Percentiles rank a stretch among this genome's conserved stretches.
Conservation (phyloP, 2,797 vertebrate species). For the Podarcis siculus region DNA sequence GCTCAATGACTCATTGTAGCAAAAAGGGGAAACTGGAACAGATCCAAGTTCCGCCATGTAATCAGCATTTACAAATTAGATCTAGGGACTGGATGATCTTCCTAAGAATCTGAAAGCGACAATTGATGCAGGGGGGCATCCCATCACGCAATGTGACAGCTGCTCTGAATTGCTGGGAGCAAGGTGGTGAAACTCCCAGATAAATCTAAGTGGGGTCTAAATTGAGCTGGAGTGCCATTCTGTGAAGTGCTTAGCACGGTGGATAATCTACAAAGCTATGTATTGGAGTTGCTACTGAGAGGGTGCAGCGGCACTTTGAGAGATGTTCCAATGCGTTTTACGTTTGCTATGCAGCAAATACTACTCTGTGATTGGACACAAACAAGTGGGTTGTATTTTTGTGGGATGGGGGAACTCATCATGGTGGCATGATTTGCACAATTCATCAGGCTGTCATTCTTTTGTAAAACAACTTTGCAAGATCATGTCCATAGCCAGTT, state of each 20-base stretch:
- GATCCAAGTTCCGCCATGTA: neutral
- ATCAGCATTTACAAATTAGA: neutral
- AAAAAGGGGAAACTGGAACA: neutral
- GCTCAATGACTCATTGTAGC: neutral
- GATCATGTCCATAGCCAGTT: neutral
- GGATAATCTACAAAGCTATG: neutral
- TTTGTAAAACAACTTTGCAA: neutral
- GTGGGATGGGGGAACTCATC: too few relatives aligned
- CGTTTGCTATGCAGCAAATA: neutral
- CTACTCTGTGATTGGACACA: too few relatives aligned
- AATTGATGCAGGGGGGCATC: accelerated
- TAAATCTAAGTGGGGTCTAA: neutral
- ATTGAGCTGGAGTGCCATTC: neutral
- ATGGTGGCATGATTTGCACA: neutral
- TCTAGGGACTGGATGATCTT: neutral
- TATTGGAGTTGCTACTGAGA: neutral
- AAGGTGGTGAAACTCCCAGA: neutral
- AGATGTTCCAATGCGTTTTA: neutral
- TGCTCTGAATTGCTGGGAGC: neutral
- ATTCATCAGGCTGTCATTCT: too few relatives aligned
- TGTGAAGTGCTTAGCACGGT: neutral
- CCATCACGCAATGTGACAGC: neutral
- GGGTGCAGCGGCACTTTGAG: neutral
- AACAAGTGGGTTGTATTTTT: neutral
- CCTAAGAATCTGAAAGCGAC: neutral